Evolutionary conservation across 2,888 invertebrate genomes (phyloP).

Genomic region (Sarcophaga caerulescens): DNA sequence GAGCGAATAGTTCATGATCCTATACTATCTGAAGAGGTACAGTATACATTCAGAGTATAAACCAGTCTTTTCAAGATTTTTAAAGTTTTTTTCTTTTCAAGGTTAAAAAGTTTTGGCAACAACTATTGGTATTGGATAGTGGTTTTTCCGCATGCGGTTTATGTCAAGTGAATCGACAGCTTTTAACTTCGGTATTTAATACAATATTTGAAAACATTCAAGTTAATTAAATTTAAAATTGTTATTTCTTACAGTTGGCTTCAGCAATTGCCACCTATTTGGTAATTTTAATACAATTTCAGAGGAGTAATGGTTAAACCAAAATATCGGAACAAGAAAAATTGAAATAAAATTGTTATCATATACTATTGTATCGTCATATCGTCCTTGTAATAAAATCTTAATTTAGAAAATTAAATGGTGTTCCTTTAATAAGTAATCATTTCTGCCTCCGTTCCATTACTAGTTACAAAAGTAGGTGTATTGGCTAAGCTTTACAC

Average conservation of each 20-base stretch:
- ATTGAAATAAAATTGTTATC: neutral
- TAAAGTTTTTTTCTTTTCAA: slow-evolving; percentile 40
- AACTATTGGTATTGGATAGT: slow-evolving; percentile 76
- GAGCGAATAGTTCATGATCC: slow-evolving; percentile 76
- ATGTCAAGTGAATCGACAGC: slow-evolving; percentile 82
- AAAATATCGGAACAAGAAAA: neutral
- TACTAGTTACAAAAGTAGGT: too few relatives aligned
- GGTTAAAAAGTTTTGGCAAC: slow-evolving; percentile 80
- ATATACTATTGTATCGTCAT: neutral
- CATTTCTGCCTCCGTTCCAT: too few relatives aligned
- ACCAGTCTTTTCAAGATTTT: too few relatives aligned
- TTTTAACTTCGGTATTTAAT: slow-evolving; percentile 82
- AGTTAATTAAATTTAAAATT: slow-evolving; percentile 47
- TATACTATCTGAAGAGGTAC: slow-evolving; percentile 78
- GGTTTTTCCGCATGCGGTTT: slow-evolving; percentile 83
- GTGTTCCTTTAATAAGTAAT: too few relatives aligned
- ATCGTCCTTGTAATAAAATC: neutral
- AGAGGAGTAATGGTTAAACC: slow-evolving; percentile 81
- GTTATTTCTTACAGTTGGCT: slow-evolving; percentile 79
- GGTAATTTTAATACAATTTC: slow-evolving; percentile 83
- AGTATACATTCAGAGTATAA: slow-evolving; percentile 67
- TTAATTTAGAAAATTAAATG: too few relatives aligned
- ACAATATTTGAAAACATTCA: slow-evolving; percentile 1
- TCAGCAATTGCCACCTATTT: slow-evolving; percentile 83
- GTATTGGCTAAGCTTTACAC: too few relatives aligned